Base-by-base conservation (phyloP, 2,888 invertebrate species). In the Lasioglossum morio region DNA sequence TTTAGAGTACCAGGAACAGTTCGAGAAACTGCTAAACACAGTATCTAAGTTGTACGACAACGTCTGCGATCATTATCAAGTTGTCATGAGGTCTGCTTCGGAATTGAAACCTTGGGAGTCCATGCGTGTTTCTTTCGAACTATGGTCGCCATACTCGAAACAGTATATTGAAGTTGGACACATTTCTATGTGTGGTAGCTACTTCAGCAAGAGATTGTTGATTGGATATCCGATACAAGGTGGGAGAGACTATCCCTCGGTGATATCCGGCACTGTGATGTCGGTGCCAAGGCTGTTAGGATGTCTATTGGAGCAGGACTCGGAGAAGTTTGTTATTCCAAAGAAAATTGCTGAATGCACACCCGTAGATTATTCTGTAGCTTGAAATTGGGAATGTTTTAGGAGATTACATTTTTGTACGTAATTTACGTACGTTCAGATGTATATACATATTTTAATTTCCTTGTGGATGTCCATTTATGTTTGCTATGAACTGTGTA, bases 141-240 rank as follows among this genome's bases (percentile, higher is more conserved):
- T 98, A 95, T 98, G 96, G 96, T 98, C 98, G 0, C 96, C 96
- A 16, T 96, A 96, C 87, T 93, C 96, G 23, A 94, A 96, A 57
- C 94, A 95, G 19, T 98, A 97, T 92, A 94, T 98, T 23, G 97
- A 97, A 95, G 96, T 98, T 66, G 98, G 97, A 0, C 96, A 97
- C 94, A 93, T 98, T 63, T 97, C 98, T 34, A 93, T 97, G 72
- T 97, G 97, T 92, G 97, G 97, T 16, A 96, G 97, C 91, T 98
- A 97, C 93, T 96, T 98, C 46, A 97, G 98, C 90, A 98, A 98
- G 94, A 96, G 98, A 82, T 95, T 98, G 72, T 95, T 98, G 92
- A 97, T 98, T 87, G 97, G 96, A 69, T 97, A 97, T 93, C 96
- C 96, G 43, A 96, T 96, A 69, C 95, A 96, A 16, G 96, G 96